Base-by-base conservation (phyloP, 2,888 invertebrate genomes). In the Drosophila merina region DNA sequence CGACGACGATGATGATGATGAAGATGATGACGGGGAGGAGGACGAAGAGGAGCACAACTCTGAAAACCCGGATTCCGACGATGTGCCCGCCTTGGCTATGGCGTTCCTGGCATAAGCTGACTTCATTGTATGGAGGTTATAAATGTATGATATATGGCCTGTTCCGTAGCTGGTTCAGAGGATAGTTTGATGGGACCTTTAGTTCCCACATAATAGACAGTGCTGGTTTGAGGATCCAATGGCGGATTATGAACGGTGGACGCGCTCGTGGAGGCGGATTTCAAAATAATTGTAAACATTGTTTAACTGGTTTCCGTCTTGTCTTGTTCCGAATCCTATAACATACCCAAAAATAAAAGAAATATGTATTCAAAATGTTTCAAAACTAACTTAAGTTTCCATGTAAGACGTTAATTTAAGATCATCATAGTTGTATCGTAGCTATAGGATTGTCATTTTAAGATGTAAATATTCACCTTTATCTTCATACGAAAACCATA, bases 391-490 rank as follows among this genome's bases (percentile, higher is more conserved):
- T 10, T n/a, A 36, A 50, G 7, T 64, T 47, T 36, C 30, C 38
- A 33, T 25, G 45, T 71, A 26, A 47, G 45, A 42, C 4, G 5
- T 63, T 30, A 25, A 7, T 8, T 8, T 60, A 63, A 60, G 60
- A 20, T 47, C 44, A 20, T 45, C 42, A 4, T 62, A 40, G 40
- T 12, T 63, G 33, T 31, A 48, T 40, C 20, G 25, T 73, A 70
- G 67, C 7, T 28, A 10, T 64, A 47, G 44, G 48, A 20, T 63
- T 70, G 74, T 56, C 30, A 31, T 64, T 63, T 76, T 86, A 79
- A 79, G 54, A 57, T 81, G 88, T 81, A 81, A 28, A 81, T 87
- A 87, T 38, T 45, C 30, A 48, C 20, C 14, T 42, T 20, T 42
- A 42, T 20, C 14, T n/a, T 20, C 7, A 42, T 42, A 20, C 8